A percentile compares a stretch with the other conserved stretches of the same genome.
These are phyloP conservation scores for Apoda limacodes DNA, from an alignment of 2,888 invertebrate genomes.

Conservation along the genomic window DNA sequence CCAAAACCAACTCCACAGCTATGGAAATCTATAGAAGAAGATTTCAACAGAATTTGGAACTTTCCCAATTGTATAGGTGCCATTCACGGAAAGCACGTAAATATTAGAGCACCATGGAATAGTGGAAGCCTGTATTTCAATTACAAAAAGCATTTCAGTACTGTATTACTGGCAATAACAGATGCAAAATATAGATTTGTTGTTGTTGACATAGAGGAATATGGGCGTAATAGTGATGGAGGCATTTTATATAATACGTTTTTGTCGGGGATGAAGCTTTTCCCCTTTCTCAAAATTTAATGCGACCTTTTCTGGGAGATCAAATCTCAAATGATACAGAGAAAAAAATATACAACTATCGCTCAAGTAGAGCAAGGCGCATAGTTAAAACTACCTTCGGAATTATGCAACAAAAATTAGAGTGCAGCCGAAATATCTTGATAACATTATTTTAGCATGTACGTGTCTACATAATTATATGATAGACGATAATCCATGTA, in stretches of 20 bases:
- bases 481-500: too few species aligned
- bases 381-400: constrained; percentile 19
- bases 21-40: constrained; percentile 14
- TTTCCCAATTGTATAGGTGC: constrained; percentile 20
- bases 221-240: constrained; percentile 16
- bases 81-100: constrained; percentile 20
- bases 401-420: constrained; percentile 18
- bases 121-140: constrained; percentile 17
- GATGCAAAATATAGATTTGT: constrained; percentile 15
- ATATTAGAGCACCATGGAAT: constrained; percentile 15
- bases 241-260: constrained; percentile 14
- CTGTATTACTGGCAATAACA: constrained; percentile 16
- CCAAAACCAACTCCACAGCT: constrained; percentile 14
- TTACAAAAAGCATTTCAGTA: constrained; percentile 16
- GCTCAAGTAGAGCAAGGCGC: constrained; percentile 14
- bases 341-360: constrained; percentile 14
- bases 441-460: constrained; percentile 12
- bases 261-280: constrained; percentile 17
- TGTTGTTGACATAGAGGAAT: constrained; percentile 14
- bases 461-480: too few species aligned
- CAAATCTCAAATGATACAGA: constrained; percentile 8
- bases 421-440: constrained; percentile 6
- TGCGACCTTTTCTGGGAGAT: constrained; percentile 11
- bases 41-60: constrained; percentile 13
- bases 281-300: constrained; percentile 13